Conservation (phyloP, 1,140 invertebrate species). For the Trichomalopsis sarcophagae region DNA sequence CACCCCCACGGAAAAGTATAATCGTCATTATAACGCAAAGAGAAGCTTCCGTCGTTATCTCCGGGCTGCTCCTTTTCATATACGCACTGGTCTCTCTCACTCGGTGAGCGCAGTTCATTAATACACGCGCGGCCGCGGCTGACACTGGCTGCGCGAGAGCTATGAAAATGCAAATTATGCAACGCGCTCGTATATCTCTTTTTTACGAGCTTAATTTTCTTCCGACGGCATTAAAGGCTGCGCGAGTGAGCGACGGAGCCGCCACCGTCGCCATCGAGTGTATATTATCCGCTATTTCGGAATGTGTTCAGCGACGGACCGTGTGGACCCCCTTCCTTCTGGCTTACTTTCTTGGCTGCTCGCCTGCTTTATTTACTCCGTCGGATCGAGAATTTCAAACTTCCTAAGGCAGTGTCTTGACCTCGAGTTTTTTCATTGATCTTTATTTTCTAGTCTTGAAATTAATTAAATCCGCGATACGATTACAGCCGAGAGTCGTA, state of each 20-base stretch:
- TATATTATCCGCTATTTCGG: slow-evolving; percentile 34
- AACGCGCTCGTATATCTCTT: slow-evolving; percentile 58
- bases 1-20: neutral
- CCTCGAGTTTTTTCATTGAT: neutral
- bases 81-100: slow-evolving; percentile 12
- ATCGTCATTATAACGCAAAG: slow-evolving; percentile 23
- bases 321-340: slow-evolving; percentile 5
- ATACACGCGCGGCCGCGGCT: slow-evolving; percentile 5
- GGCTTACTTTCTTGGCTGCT: slow-evolving; percentile 7
- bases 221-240: slow-evolving; percentile 56
- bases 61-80: slow-evolving; percentile 15
- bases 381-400: neutral
- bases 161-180: slow-evolving; percentile 62
- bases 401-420: neutral
- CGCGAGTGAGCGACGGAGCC: slow-evolving; percentile 20
- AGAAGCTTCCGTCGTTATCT: slow-evolving; percentile 35
- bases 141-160: slow-evolving; percentile 28
- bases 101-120: slow-evolving; percentile 44
- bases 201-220: slow-evolving; percentile 63
- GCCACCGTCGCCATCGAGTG: neutral
- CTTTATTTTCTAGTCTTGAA: neutral
- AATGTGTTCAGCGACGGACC: slow-evolving; percentile 3
- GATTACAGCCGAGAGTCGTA: neutral
- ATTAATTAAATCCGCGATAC: slow-evolving; percentile 41
- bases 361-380: neutral